Percentiles rank a stretch among this genome's conserved stretches.
These are phyloP conservation scores for Mellivora capensis DNA, from an alignment of 2,113 vertebrate genomes.

Conservation along the genomic window DNA sequence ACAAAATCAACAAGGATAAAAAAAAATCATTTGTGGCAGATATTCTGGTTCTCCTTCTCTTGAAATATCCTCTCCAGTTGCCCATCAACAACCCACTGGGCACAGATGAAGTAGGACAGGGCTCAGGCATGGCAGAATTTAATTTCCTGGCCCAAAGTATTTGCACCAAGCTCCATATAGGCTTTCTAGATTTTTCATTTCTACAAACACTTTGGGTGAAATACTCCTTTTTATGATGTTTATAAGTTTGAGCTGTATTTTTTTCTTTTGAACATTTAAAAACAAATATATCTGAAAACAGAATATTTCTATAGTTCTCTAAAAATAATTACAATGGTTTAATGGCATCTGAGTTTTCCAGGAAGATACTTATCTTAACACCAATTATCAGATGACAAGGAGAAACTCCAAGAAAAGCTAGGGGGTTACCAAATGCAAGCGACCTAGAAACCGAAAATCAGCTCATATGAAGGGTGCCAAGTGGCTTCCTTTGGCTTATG, in stretches of 20 bases:
- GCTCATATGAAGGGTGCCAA: not conserved
- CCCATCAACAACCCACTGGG: not conserved
- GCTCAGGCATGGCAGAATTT: not conserved
- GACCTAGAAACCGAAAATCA: slow-evolving; percentile 34
- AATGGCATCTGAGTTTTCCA: slow-evolving; percentile 20
- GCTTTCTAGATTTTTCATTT: slow-evolving; percentile 29
- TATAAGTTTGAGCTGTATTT: not conserved
- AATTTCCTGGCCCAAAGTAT: not conserved
- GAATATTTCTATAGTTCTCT: not conserved
- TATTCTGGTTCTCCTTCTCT: not conserved
- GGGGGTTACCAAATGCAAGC: slow-evolving; percentile 78
- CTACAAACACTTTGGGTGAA: slow-evolving; percentile 7
- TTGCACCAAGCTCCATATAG: not conserved
- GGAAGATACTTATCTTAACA: slow-evolving; percentile 35
- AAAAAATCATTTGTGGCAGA: not conserved
- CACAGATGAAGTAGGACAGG: not conserved
- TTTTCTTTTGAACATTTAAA: not conserved
- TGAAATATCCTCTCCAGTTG: not conserved
- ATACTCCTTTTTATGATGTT: not conserved
- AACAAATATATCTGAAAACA: not conserved
- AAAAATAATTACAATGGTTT: slow-evolving; percentile 15
- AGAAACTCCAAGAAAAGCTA: slow-evolving; percentile 71
- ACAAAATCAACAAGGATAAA: not conserved
- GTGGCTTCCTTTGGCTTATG: not conserved
- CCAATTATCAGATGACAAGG: slow-evolving; percentile 45